Evolutionary conservation across 2,888 invertebrate genomes (phyloP).

Genomic region (Beris chalybata): DNA sequence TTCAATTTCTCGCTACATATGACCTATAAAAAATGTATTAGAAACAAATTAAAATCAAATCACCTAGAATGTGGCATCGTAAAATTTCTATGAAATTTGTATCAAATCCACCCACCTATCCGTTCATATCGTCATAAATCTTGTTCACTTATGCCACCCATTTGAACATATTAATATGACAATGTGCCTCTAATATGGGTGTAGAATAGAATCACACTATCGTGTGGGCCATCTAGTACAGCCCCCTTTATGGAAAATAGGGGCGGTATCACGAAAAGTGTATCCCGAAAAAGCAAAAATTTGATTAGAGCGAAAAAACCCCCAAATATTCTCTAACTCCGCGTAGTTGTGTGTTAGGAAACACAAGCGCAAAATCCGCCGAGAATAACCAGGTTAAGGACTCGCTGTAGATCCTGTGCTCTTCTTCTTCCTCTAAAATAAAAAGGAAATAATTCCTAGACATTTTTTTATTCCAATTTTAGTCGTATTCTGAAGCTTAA

Average conservation of each 20-base stretch:
- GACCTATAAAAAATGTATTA: too few species aligned
- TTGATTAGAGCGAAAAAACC: constrained; percentile 37
- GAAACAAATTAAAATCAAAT: too few species aligned
- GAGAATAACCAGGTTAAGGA: constrained; percentile 38
- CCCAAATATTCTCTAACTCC: constrained; percentile 8
- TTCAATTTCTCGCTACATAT: too few species aligned
- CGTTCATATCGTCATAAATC: background rate
- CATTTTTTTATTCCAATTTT: constrained; percentile 18
- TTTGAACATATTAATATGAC: constrained; percentile 29
- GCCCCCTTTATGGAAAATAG: constrained; percentile 32
- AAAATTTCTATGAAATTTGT: background rate
- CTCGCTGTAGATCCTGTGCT: constrained; percentile 32
- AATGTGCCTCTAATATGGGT: constrained; percentile 31
- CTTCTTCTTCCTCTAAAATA: constrained; percentile 21
- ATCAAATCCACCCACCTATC: constrained; percentile 17
- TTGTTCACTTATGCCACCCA: constrained; percentile 30
- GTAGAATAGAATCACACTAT: constrained; percentile 40
- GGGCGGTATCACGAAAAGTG: constrained; percentile 38
- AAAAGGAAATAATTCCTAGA: constrained; percentile 9
- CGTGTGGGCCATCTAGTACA: constrained; percentile 36
- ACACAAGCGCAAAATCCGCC: constrained; percentile 39
- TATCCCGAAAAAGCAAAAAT: constrained; percentile 38
- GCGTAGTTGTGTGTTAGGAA: constrained; percentile 27
- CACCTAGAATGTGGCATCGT: too few species aligned
- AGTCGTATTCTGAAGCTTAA: too few species aligned